Evolutionary conservation across 2,888 invertebrate species (phyloP).

Genomic region (Conus canariensis): DNA sequence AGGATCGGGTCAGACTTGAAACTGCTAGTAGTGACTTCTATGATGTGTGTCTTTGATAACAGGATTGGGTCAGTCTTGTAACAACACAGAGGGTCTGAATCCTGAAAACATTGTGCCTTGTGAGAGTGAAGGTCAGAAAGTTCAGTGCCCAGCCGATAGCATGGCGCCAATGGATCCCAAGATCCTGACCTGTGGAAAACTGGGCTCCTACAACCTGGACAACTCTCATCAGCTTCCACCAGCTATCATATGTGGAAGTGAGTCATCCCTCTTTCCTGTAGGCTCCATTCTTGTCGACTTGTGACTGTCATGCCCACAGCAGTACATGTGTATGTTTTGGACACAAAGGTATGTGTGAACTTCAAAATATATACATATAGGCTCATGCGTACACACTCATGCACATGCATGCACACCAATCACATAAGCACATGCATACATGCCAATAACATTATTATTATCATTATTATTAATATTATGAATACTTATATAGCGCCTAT

Average conservation of each 20-base stretch:
- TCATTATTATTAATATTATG: too few species aligned
- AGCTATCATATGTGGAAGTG: conserved; percentile 50
- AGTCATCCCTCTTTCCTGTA: neutral
- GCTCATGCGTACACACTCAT: neutral
- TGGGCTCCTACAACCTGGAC: conserved; percentile 50
- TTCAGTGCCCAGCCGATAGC: conserved; percentile 31
- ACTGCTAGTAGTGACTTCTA: too few species aligned
- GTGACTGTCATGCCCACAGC: too few species aligned
- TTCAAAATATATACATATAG: neutral
- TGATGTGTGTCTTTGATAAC: neutral
- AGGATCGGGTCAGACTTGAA: too few species aligned
- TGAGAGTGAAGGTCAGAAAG: conserved; percentile 21
- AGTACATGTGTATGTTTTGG: too few species aligned
- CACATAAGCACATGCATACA: neutral
- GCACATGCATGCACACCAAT: neutral
- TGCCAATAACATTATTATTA: too few species aligned
- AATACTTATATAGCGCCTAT: too few species aligned
- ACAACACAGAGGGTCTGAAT: neutral
- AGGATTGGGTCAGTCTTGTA: conserved; percentile 30
- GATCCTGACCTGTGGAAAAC: conserved; percentile 44
- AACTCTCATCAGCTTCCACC: conserved; percentile 37
- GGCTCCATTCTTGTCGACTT: too few species aligned
- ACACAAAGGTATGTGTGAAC: neutral
- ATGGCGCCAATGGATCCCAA: conserved; percentile 36
- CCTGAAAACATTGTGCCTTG: neutral